Evolutionary conservation across 2,797 vertebrate genomes (phyloP).

Genomic region (Phrynocephalus forsythii): DNA sequence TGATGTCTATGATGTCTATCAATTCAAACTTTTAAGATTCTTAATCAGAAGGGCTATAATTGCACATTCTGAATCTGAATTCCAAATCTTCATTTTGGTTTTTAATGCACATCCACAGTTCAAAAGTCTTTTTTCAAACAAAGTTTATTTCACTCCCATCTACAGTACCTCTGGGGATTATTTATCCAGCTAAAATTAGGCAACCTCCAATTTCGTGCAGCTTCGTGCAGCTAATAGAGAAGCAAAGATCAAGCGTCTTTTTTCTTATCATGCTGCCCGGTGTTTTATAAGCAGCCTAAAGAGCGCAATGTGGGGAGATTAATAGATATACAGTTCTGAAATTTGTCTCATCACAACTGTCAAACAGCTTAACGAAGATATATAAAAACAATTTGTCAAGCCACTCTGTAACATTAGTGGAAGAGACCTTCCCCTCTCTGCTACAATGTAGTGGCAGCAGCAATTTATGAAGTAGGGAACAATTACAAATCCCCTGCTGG

Average conservation of each 20-base stretch:
- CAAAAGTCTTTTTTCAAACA: conserved; percentile 38
- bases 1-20: too few species aligned
- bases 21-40: too few species aligned
- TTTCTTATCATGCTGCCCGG: conserved; percentile 57
- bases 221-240: conserved; percentile 24
- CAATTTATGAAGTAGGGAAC: conserved; percentile 63
- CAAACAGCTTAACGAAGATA: conserved; percentile 59
- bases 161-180: neutral
- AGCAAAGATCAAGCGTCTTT: conserved; percentile 27
- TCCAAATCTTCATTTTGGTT: too few species aligned
- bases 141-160: conserved; percentile 40
- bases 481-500: conserved; percentile 74
- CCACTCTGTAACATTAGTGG: conserved; percentile 42
- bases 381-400: conserved; percentile 54
- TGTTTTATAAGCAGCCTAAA: conserved; percentile 45
- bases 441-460: conserved; percentile 40
- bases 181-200: conserved; percentile 8
- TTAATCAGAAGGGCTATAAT: too few species aligned
- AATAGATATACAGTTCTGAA: conserved; percentile 58
- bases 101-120: too few species aligned
- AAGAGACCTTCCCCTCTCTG: conserved; percentile 54
- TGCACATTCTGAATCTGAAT: too few species aligned
- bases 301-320: conserved; percentile 44
- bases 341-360: conserved; percentile 55
- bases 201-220: neutral